Evolutionary conservation across 2,888 invertebrate species (phyloP).

Genomic region (Dermolepida albohirtum): DNA sequence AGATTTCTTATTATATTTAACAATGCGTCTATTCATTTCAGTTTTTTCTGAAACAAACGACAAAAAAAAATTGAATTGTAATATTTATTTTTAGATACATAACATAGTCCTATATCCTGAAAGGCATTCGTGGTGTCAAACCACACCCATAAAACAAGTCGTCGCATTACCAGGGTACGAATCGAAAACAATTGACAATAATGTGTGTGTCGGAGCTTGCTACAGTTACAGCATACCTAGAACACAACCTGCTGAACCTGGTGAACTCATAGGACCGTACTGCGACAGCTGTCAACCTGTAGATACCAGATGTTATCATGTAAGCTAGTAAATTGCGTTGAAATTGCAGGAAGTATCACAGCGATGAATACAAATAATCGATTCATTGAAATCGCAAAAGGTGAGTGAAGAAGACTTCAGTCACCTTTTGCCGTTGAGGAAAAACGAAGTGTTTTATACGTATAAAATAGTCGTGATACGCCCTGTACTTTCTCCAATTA

Average conservation of each 20-base stretch:
- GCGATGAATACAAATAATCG: neutral
- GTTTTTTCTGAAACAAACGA: too few species aligned
- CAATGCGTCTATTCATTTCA: too few species aligned
- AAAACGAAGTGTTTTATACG: too few species aligned
- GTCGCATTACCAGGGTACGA: slow-evolving; percentile 75
- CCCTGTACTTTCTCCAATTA: neutral
- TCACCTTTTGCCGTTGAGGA: too few species aligned
- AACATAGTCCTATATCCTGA: slow-evolving; percentile 78
- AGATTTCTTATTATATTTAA: too few species aligned
- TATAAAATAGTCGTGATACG: neutral
- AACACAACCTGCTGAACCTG: slow-evolving; percentile 75
- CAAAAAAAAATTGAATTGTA: too few species aligned
- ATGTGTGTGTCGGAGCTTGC: slow-evolving; percentile 78
- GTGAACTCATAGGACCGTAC: slow-evolving; percentile 73
- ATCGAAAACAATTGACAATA: slow-evolving; percentile 75
- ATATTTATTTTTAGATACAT: slow-evolving; percentile 68
- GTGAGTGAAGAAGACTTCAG: neutral
- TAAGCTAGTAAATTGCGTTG: slow-evolving; percentile 57
- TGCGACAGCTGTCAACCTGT: slow-evolving; percentile 79
- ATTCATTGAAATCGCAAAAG: neutral
- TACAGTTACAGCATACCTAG: slow-evolving; percentile 78
- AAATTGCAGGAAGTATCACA: neutral
- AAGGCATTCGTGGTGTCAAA: slow-evolving; percentile 78
- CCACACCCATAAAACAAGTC: slow-evolving; percentile 76
- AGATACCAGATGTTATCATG: slow-evolving; percentile 74